Evolutionary conservation across 1,140 invertebrate genomes (phyloP), one percentile per base, ranked within the genome.

Genomic region (Megalonaias nervosa): DNA sequence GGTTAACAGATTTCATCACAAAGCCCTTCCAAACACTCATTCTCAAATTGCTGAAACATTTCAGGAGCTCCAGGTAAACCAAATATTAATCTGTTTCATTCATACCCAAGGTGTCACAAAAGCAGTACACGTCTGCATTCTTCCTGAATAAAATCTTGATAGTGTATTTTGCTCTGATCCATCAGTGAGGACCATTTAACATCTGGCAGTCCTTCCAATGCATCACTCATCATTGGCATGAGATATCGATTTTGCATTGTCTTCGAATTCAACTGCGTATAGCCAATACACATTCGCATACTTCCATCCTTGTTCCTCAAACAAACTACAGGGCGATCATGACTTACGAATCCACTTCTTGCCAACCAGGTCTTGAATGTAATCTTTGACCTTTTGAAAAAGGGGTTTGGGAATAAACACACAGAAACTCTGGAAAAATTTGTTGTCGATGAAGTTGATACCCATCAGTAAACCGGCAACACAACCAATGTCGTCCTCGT

Each of bases 11-110:
- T 77, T 58, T 71, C 65, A 38, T 76, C 74, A 15, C 67, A 56
- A 16, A 82, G 59, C 1, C 61, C 81, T 14, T 14, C 56, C 57
- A 82, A 60, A 11, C 57, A 69, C 16, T 62, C 66, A 19, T 81
- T 67, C 79, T 83, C 83, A 60, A 79, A 75, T 21, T 77, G 55
- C 67, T 80, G 80, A 70, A 82, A 85, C 17, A 67, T 56, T 19
- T 64, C 77, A 68, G 82, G 80, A 19, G 82, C 81, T 48, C 72
- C 72, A 66, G 79, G 66, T 21, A 84, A 58, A 6, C 81, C 82
- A 72, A 82, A 84, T 19, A 75, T 79, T 31, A 84, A 79, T 14
- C 74, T 48, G 2, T 67, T 67, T 55, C 68, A 82, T 64, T 84
- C 79, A 55, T 75, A 82, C 12, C 69, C 69, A 70, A 56, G 73